These are phyloP conservation scores for Xiphorhynchus elegans DNA, from an alignment of 2,113 vertebrate species.

Conservation along the genomic window DNA sequence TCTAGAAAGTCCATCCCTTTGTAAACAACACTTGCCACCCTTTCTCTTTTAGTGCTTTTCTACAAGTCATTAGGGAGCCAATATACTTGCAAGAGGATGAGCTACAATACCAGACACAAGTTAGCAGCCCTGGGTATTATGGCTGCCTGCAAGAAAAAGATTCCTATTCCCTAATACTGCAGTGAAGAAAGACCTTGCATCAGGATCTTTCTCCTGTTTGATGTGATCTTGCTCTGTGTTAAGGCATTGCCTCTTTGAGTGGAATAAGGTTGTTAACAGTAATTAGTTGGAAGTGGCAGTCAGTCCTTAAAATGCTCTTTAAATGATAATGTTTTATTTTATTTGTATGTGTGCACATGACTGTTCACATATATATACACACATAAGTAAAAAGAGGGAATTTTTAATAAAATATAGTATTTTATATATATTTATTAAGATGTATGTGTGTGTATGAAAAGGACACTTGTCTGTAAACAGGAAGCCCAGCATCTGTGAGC, in stretches of 20 bases:
- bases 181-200: neutral
- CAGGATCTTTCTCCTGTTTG: neutral
- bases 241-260: neutral
- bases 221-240: neutral
- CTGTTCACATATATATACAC: neutral
- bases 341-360: rapidly evolving
- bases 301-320: neutral
- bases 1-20: neutral
- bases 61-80: neutral
- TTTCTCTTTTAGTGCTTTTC: neutral
- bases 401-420: neutral
- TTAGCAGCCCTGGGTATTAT: neutral
- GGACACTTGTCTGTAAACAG: neutral
- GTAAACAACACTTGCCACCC: neutral
- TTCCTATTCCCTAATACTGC: neutral
- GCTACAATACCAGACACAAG: neutral
- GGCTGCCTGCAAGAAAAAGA: neutral
- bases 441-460: neutral
- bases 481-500: neutral
- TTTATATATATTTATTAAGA: neutral
- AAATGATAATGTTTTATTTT: neutral
- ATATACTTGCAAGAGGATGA: neutral
- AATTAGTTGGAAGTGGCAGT: neutral
- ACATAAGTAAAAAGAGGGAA: neutral
- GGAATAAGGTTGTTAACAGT: neutral